Conservation (phyloP, 2,888 invertebrate species). For the Petrolisthes cinctipes region DNA sequence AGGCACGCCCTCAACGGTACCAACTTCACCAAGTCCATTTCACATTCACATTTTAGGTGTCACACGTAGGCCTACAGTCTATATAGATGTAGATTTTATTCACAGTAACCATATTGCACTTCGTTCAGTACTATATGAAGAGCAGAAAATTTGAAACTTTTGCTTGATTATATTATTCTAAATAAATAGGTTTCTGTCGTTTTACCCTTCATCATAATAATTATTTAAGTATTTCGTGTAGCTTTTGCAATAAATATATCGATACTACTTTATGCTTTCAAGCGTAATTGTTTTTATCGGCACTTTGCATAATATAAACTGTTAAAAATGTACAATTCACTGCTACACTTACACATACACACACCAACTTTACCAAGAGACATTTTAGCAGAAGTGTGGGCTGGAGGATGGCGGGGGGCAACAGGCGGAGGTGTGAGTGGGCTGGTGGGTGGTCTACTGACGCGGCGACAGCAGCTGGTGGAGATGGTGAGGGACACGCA, state of each 20-base stretch:
- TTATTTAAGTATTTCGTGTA: no score
- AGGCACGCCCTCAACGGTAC: slow-evolving; percentile 32
- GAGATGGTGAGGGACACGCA: slow-evolving; percentile 36
- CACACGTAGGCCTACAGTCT: background rate
- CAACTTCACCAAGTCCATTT: background rate
- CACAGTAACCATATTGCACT: background rate
- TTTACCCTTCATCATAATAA: no score
- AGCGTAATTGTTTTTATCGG: no score
- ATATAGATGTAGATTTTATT: background rate
- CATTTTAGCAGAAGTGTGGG: slow-evolving; percentile 8
- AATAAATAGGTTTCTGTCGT: no score
- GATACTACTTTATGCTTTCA: no score
- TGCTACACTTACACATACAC: background rate
- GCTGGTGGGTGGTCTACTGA: slow-evolving; percentile 23
- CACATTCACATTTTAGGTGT: background rate
- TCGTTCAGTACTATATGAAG: background rate
- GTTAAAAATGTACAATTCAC: no score
- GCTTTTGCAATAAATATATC: no score
- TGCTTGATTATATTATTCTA: no score
- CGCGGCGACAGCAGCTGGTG: slow-evolving; percentile 33
- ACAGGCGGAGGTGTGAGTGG: background rate
- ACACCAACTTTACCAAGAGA: background rate
- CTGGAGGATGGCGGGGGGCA: background rate
- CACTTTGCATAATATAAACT: no score
- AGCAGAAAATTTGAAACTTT: no score